Percentiles rank a stretch among this genome's conserved stretches.
These are phyloP conservation scores for Steatocranus sp. DNA, from an alignment of 2,797 vertebrate species.

Conservation along the genomic window DNA sequence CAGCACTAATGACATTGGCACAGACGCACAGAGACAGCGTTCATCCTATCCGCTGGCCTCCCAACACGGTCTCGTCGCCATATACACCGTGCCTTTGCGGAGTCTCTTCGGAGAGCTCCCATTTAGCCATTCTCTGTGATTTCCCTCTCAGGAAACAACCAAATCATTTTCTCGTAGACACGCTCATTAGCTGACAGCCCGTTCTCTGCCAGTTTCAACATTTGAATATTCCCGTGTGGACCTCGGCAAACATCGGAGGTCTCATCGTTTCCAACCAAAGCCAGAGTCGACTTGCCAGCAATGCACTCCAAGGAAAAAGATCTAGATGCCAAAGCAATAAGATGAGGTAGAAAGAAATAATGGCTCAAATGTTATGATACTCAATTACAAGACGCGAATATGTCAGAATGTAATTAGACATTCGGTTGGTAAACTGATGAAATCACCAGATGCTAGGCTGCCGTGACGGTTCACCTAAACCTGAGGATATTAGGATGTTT, in stretches of 20 bases:
- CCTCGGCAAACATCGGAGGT: conserved; percentile 76
- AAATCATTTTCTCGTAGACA: conserved; percentile 78
- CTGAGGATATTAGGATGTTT: conserved; percentile 27
- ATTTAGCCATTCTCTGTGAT: conserved; percentile 81
- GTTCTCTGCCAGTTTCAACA: conserved; percentile 76
- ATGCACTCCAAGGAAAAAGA: conserved; percentile 65
- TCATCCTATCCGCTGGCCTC: conserved; percentile 60
- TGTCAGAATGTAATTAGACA: conserved; percentile 61
- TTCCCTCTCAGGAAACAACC: conserved; percentile 79
- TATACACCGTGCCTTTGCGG: conserved; percentile 31
- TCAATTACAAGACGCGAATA: conserved; percentile 60
- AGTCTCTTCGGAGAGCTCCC: conserved; percentile 72
- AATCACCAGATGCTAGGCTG: conserved; percentile 26
- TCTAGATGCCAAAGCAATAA: conserved; percentile 74
- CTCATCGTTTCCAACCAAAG: conserved; percentile 71
- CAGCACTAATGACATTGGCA: conserved; percentile 73
- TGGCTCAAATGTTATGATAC: conserved; percentile 64
- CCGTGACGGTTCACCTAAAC: conserved; percentile 11
- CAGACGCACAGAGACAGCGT: conserved; percentile 50
- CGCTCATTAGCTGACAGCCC: conserved; percentile 77
- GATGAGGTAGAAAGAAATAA: conserved; percentile 55
- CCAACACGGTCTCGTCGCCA: conserved; percentile 42
- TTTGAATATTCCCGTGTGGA: conserved; percentile 77
- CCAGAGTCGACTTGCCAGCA: conserved; percentile 67
- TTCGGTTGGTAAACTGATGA: conserved; percentile 43